Evolutionary conservation across 2,113 vertebrate genomes (phyloP).

Genomic region (Dryoscopus gambensis): DNA sequence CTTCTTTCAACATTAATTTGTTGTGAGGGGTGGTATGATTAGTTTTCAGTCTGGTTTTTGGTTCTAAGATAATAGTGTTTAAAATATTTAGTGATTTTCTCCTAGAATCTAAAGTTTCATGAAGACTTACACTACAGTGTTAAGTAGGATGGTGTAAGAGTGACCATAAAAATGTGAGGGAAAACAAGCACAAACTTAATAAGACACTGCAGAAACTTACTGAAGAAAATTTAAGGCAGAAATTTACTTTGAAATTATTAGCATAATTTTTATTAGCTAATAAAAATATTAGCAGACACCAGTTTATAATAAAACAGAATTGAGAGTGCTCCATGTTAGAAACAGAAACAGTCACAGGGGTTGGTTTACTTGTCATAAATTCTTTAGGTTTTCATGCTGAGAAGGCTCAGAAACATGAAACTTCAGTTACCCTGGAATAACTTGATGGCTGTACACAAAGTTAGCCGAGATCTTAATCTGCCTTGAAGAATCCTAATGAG

Average conservation of each 20-base stretch:
- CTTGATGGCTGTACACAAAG: background rate
- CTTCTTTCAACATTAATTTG: background rate
- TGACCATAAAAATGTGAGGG: background rate
- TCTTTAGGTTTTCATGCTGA: background rate
- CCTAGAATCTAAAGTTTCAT: background rate
- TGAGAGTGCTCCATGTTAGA: background rate
- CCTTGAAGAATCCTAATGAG: background rate
- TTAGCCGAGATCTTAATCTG: background rate
- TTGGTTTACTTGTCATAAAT: background rate
- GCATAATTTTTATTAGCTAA: too few relatives aligned
- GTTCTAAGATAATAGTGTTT: background rate
- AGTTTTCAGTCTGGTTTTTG: background rate
- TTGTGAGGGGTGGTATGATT: background rate
- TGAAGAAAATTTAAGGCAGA: background rate
- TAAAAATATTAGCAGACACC: accelerated
- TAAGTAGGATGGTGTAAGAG: background rate
- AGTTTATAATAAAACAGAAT: background rate
- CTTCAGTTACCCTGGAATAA: background rate
- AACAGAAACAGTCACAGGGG: background rate
- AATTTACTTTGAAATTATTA: background rate
- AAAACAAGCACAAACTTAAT: background rate
- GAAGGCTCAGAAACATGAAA: background rate
- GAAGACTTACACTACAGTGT: background rate
- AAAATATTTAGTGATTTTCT: background rate
- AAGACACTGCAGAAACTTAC: background rate